phyloP scores from a whole-genome alignment of 2,888 invertebrate genomes.

The Drosophila fulvimacula region DNA sequence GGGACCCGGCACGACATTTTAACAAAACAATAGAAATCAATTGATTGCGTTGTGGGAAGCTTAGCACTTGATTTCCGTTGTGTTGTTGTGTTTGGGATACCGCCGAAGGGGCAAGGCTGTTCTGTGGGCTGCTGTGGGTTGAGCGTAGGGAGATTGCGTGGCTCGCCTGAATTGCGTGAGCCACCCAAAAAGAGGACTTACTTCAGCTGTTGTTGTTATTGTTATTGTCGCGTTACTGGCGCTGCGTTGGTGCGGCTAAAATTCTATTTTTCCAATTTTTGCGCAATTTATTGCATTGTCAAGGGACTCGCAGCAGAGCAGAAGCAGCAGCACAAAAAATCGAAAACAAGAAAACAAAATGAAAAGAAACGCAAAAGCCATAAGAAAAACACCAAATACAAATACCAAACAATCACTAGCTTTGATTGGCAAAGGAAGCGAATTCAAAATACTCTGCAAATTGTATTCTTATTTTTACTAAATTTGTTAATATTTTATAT shows the following conservation, averaged over 20 bases:
- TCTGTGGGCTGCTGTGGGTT: conserved; percentile 9
- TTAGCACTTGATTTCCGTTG: conserved; percentile 82
- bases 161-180: conserved; percentile 64
- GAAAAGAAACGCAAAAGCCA: conserved; percentile 63
- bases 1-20: conserved; percentile 74
- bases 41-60: conserved; percentile 82
- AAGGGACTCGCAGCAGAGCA: conserved; percentile 66
- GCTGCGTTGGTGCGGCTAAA: conserved; percentile 76
- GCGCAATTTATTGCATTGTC: conserved; percentile 82
- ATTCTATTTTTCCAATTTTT: conserved; percentile 81
- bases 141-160: conserved; percentile 20
- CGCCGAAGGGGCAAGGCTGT: conserved; percentile 33
- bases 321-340: conserved; percentile 21
- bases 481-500: neutral
- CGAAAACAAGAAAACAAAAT: conserved; percentile 23
- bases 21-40: conserved; percentile 82
- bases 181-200: conserved; percentile 51
- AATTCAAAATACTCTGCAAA: conserved; percentile 26
- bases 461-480: neutral
- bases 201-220: conserved; percentile 29
- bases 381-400: conserved; percentile 76
- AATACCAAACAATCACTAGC: conserved; percentile 67
- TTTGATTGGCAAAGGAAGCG: neutral
- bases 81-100: conserved; percentile 51
- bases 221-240: conserved; percentile 63